Evolutionary conservation across 2,888 invertebrate genomes (phyloP), one percentile per base, ranked within the genome.

Genomic region (Eledone cirrhosa): DNA sequence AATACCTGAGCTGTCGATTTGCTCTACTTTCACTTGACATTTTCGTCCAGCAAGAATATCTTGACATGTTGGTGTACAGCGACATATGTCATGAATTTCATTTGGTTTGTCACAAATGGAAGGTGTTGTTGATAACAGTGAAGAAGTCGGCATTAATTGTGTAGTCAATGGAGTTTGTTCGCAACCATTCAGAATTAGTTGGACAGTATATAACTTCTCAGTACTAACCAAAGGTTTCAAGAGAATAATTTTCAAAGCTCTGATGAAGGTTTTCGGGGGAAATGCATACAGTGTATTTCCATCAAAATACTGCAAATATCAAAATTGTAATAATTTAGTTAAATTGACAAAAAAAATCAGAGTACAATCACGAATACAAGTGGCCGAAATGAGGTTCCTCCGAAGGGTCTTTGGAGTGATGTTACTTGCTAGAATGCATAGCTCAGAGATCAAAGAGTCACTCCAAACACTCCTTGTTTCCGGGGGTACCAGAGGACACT

Each of bases 71-170:
- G 47, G 33, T 14, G 67, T 77, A 48, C 80, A 80, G 13, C 69
- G 67, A 47, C 80, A 80, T 24, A 41, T 48, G 5, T 74, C 79
- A n/a, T 59, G 74, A 13, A 47, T 48, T 63, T 79, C 79, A 65
- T 78, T 79, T 1, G 80, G 78, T 13, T 77, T 69, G 29, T 75
- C 29, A 31, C 82, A 81, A 27, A 33, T 78, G 33, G 29, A 80
- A 79, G 48, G 47, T 63, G 31, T 59, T 78, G 22, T 72, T 77
- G 53, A 27, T 53, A 16, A 13, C 0, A 19, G 19, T 0, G 78
- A 48, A 19, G 78, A 24, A 48, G 13, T 3, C 2, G 22, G 31
- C 11, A 3, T 41, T 4, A 4, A 19, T 0, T 29, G n/a, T 22
- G 72, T 72, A 41, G 33, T 69, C 29, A 47, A 29, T 33, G 11